phyloP scores from a whole-genome alignment of 2,797 vertebrate genomes.

The Paedocypris micromegethes region DNA sequence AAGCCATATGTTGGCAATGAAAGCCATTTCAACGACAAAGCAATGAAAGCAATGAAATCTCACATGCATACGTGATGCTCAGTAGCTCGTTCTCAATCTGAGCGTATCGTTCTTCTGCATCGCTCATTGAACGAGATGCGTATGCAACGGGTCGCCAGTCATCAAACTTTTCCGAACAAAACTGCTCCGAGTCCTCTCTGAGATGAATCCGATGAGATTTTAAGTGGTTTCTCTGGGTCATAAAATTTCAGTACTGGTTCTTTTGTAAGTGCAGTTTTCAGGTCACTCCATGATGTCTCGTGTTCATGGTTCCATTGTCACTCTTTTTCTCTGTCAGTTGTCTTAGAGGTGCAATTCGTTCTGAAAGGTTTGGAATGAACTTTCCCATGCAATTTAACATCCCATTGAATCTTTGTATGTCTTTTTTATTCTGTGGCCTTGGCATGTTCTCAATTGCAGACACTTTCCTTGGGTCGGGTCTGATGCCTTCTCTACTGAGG shows the following conservation, averaged over 20 bases:
- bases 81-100: background rate
- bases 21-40: too few species aligned
- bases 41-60: too few species aligned
- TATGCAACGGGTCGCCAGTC: background rate
- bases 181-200: background rate
- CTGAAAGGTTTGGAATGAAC: conserved; percentile 27
- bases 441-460: conserved; percentile 26
- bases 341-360: conserved; percentile 10
- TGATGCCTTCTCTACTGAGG: conserved; percentile 18
- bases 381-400: conserved; percentile 34
- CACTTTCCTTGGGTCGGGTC: conserved; percentile 24
- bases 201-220: background rate
- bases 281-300: conserved; percentile 2
- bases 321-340: conserved; percentile 23
- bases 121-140: background rate
- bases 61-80: background rate
- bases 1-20: too few species aligned
- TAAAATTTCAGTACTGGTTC: background rate
- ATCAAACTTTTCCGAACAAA: background rate
- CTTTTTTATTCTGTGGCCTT: conserved; percentile 13
- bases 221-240: background rate
- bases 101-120: background rate
- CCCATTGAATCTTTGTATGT: conserved; percentile 17
- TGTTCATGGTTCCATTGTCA: conserved; percentile 22
- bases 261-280: background rate